Percentiles rank a stretch among this genome's conserved stretches.
phyloP scores from a whole-genome alignment of 2,113 vertebrate species.

The Triplophysa siluroides region DNA sequence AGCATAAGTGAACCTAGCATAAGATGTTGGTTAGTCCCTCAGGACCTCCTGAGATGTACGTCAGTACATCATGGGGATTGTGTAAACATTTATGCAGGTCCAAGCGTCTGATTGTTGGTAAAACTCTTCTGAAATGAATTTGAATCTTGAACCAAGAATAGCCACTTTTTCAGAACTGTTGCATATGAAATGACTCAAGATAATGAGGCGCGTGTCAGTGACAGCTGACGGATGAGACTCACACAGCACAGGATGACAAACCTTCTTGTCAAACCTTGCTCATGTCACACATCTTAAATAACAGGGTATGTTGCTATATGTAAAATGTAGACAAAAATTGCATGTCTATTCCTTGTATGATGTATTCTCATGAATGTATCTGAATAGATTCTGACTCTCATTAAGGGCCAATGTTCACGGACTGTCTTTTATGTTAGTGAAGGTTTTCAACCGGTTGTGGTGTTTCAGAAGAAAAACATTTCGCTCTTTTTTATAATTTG shows the following conservation, averaged over 20 bases:
- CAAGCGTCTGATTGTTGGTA: not conserved
- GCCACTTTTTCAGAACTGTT: slow-evolving; percentile 10
- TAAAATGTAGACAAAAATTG: slow-evolving; percentile 6
- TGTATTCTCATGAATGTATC: not conserved
- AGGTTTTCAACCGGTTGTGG: not conserved
- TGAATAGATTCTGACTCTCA: not conserved
- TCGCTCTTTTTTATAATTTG: not conserved
- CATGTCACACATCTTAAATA: not conserved
- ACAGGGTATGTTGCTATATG: not conserved
- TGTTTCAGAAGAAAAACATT: not conserved
- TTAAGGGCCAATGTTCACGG: not conserved
- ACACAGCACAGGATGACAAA: not conserved
- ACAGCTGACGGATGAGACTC: slow-evolving; percentile 47
- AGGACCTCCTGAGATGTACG: no score
- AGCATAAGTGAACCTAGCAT: no score
- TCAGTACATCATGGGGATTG: no score
- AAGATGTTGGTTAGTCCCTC: no score
- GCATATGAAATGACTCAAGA: slow-evolving; percentile 44
- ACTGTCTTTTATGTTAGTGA: not conserved
- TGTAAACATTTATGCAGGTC: not conserved
- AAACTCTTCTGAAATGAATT: slow-evolving; percentile 3
- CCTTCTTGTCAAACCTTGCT: slow-evolving; percentile 16
- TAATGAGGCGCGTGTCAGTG: slow-evolving; percentile 40
- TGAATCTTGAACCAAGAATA: slow-evolving; percentile 21
- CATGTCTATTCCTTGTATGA: not conserved